A percentile compares a stretch with the other conserved stretches of the same genome.
Conservation (phyloP, 2,888 invertebrate genomes). For the Oscheius sp. region DNA sequence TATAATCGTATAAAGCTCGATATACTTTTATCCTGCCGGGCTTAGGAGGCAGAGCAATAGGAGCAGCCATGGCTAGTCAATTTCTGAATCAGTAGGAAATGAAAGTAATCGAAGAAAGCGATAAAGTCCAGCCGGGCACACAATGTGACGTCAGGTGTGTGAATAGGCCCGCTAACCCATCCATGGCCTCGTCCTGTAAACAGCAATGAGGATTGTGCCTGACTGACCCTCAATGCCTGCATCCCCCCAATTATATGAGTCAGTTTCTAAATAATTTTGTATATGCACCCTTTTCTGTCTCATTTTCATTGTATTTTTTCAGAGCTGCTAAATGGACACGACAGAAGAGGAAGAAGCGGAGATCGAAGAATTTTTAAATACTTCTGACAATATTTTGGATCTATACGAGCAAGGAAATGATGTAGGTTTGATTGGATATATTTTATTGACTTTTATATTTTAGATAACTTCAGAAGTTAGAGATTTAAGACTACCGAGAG, state of each 20-base stretch:
- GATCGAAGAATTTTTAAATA: conserved; percentile 30
- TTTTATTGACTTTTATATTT: neutral
- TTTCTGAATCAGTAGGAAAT: neutral
- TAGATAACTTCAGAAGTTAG: neutral
- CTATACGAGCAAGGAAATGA: conserved; percentile 20
- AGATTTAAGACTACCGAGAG: conserved; percentile 4
- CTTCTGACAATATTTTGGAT: conserved; percentile 17
- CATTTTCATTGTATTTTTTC: conserved; percentile 6
- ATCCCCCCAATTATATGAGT: too few species aligned
- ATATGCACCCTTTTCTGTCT: neutral
- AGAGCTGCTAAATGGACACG: neutral
- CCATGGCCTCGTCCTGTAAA: conserved; percentile 3
- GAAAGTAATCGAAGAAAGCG: conserved; percentile 21
- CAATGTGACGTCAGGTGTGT: conserved; percentile 30
- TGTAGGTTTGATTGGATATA: conserved; percentile 3
- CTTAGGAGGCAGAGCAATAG: conserved; percentile 64
- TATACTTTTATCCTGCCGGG: conserved; percentile 70
- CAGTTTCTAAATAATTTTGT: too few species aligned
- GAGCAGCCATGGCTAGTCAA: conserved; percentile 17
- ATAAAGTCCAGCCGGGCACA: conserved; percentile 10
- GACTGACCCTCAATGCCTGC: neutral
- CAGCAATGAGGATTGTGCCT: neutral
- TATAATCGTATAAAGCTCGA: conserved; percentile 62
- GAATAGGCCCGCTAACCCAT: conserved; percentile 26
- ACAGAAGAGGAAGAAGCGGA: conserved; percentile 26